A percentile compares a stretch with the other conserved stretches of the same genome.
Conservation (phyloP, 2,113 vertebrate genomes). For the Astur gentilis region DNA sequence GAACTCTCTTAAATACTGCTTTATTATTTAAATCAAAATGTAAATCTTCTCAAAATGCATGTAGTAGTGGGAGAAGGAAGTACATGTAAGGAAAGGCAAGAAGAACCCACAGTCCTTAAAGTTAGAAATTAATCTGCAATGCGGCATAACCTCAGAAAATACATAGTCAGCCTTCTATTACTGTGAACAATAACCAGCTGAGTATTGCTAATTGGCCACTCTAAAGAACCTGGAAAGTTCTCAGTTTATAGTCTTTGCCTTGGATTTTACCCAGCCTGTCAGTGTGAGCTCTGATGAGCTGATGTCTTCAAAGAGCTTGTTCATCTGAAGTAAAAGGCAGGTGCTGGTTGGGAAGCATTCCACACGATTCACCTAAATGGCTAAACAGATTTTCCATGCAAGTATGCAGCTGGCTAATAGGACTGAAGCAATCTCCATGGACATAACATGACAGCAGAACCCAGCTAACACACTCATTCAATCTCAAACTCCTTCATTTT, state of each 20-base stretch:
- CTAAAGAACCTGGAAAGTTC: not conserved
- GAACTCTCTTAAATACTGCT: not conserved
- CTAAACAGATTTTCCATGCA: not conserved
- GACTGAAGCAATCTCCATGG: not conserved
- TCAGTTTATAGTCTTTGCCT: not conserved
- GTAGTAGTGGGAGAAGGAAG: not conserved
- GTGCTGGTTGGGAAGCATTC: not conserved
- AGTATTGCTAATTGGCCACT: not conserved
- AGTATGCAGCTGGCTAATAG: not conserved
- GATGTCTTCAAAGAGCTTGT: not conserved
- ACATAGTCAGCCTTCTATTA: not conserved
- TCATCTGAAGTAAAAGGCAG: not conserved
- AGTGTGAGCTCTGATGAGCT: not conserved
- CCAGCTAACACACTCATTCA: not conserved
- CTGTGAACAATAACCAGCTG: not conserved
- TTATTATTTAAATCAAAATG: not conserved
- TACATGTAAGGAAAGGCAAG: not conserved
- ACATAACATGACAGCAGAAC: not conserved
- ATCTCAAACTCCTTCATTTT: not conserved
- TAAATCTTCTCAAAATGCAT: not conserved
- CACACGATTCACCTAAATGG: not conserved
- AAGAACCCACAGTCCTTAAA: not conserved
- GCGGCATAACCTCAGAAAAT: not conserved
- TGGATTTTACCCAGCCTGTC: conserved; percentile 1
- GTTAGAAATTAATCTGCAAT: not conserved